phyloP scores from a whole-genome alignment of 1,140 invertebrate species.

The Ceratina japonica region DNA sequence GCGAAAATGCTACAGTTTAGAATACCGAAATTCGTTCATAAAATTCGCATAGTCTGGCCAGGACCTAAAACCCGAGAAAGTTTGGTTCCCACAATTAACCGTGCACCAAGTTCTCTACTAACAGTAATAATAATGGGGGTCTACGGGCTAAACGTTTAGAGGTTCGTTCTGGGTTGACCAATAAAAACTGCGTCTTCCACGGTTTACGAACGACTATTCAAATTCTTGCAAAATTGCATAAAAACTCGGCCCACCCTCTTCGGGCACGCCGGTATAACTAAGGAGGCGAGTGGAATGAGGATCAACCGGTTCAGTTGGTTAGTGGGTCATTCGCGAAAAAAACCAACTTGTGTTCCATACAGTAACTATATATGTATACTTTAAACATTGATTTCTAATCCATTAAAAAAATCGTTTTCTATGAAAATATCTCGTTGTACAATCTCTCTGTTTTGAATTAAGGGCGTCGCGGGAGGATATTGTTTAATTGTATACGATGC shows the following conservation, averaged over 20 bases:
- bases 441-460: neutral
- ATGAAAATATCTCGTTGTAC: neutral
- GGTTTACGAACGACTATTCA: slow-evolving; percentile 74
- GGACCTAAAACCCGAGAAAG: neutral
- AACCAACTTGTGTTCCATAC: neutral
- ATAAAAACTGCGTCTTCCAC: slow-evolving; percentile 67
- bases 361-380: neutral
- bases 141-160: slow-evolving; percentile 65
- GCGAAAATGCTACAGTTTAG: neutral
- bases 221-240: slow-evolving; percentile 79
- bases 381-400: neutral
- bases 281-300: slow-evolving; percentile 46
- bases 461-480: neutral
- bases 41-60: slow-evolving; percentile 30
- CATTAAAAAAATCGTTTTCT: neutral
- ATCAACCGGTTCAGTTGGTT: slow-evolving; percentile 67
- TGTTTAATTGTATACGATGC: neutral
- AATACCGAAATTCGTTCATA: slow-evolving; percentile 28
- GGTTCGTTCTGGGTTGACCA: slow-evolving; percentile 59
- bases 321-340: slow-evolving; percentile 70
- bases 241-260: slow-evolving; percentile 69
- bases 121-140: slow-evolving; percentile 69
- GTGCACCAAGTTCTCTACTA: slow-evolving; percentile 69
- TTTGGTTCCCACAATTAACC: slow-evolving; percentile 70
- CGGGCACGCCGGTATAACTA: slow-evolving; percentile 71